Conservation (phyloP, 1,140 invertebrate species). For the Drosophila mauritiana region DNA sequence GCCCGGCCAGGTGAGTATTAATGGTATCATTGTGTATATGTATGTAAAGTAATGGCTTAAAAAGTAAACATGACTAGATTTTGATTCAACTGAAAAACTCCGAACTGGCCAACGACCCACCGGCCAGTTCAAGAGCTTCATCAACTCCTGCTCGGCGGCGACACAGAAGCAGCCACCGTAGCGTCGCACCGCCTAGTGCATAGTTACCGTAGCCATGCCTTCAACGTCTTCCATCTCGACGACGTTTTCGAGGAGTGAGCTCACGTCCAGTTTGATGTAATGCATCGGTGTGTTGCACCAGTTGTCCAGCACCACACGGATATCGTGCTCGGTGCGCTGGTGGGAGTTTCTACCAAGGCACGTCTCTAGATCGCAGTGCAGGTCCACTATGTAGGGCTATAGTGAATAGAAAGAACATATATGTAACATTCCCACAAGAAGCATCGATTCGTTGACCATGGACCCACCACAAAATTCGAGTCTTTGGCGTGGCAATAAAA, state of each 20-base stretch:
- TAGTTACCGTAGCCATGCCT: conserved; percentile 84
- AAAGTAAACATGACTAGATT: conserved; percentile 24
- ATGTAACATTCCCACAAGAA: neutral
- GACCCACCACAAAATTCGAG: conserved; percentile 93
- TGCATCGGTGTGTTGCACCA: conserved; percentile 92
- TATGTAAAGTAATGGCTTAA: conserved; percentile 11
- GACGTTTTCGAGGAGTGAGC: conserved; percentile 92
- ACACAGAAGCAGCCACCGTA: neutral
- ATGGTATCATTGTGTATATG: neutral
- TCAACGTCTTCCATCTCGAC: conserved; percentile 88
- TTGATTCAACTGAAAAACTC: neutral
- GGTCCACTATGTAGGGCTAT: conserved; percentile 86
- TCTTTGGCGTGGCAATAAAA: conserved; percentile 95
- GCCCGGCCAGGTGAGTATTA: conserved; percentile 1
- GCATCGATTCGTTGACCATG: too few relatives aligned
- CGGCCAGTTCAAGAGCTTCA: conserved; percentile 3
- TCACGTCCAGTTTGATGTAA: conserved; percentile 90
- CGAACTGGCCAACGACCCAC: conserved; percentile 12
- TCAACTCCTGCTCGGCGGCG: neutral
- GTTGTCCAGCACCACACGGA: conserved; percentile 89
- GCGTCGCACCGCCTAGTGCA: conserved; percentile 25
- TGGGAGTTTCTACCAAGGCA: conserved; percentile 95
- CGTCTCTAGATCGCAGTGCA: conserved; percentile 91
- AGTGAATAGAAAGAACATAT: neutral
- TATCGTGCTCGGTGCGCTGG: conserved; percentile 91